These are phyloP conservation scores for Myiozetetes cayanensis DNA, from an alignment of 2,113 vertebrate genomes.

Conservation along the genomic window DNA sequence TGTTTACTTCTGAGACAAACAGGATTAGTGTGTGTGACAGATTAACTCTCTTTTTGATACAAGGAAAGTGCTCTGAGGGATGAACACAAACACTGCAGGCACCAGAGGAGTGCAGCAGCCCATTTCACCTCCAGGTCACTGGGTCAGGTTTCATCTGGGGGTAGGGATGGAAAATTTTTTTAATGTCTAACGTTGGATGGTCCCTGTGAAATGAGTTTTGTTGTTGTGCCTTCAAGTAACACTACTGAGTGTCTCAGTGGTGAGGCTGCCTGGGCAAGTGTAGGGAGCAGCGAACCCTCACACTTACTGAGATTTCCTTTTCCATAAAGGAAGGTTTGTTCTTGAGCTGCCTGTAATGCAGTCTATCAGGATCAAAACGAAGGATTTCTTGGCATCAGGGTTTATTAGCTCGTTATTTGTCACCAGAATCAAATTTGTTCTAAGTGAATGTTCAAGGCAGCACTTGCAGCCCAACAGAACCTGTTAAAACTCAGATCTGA, in stretches of 20 bases:
- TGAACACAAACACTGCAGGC: background rate
- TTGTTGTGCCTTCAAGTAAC: background rate
- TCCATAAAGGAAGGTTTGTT: background rate
- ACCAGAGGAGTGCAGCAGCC: background rate
- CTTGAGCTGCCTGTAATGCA: background rate
- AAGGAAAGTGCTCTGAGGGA: background rate
- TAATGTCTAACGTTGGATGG: background rate
- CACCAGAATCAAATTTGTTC: background rate
- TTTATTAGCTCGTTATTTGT: background rate
- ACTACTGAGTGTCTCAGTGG: no score
- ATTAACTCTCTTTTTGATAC: constrained; percentile 8
- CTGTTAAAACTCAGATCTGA: background rate
- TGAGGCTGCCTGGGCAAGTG: background rate
- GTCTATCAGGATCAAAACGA: background rate
- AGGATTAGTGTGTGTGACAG: constrained; percentile 6
- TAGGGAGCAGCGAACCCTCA: background rate
- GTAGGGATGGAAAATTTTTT: background rate
- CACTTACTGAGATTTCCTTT: background rate
- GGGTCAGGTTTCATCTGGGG: background rate
- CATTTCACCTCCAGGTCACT: background rate
- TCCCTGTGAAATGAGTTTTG: background rate
- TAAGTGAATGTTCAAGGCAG: background rate
- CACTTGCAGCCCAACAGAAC: background rate
- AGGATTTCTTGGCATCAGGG: background rate
- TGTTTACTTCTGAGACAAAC: background rate